A percentile compares a stretch with the other conserved stretches of the same genome.
Conservation (phyloP, 2,113 vertebrate genomes). For the Heterochromis multidens region DNA sequence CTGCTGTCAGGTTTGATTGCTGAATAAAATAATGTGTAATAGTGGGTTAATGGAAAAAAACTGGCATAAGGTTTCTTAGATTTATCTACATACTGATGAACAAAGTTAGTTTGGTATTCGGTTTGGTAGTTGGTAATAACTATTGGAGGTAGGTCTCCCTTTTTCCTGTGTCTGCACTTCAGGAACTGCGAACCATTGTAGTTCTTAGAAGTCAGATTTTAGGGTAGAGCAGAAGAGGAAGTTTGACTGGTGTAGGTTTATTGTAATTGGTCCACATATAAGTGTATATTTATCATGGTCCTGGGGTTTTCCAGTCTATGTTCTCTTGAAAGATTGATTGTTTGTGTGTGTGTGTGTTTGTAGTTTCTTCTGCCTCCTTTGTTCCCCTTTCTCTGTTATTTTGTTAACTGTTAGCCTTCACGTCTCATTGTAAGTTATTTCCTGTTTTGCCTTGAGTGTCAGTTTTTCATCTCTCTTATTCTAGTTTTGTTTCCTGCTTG, state of each 20-base stretch:
- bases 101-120: constrained; percentile 1
- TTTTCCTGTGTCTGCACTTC: not conserved
- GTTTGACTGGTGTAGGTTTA: too few relatives aligned
- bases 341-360: not conserved
- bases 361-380: not conserved
- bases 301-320: not conserved
- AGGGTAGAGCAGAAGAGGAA: not conserved
- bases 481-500: not conserved
- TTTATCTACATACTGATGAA: constrained; percentile 12
- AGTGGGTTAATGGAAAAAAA: constrained; percentile 11
- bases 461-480: not conserved
- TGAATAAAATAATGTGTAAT: constrained; percentile 6
- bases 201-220: not conserved
- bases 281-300: not conserved
- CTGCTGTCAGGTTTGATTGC: not conserved
- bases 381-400: not conserved
- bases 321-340: not conserved
- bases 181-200: not conserved
- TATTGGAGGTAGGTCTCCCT: not conserved
- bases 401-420: not conserved
- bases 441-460: not conserved
- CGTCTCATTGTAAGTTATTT: not conserved
- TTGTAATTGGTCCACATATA: not conserved
- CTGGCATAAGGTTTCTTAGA: constrained; percentile 12
- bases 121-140: not conserved